Percentiles rank a stretch among this genome's conserved stretches.
Conservation (phyloP, 2,888 invertebrate species). For the Bembecia ichneumoniformis region DNA sequence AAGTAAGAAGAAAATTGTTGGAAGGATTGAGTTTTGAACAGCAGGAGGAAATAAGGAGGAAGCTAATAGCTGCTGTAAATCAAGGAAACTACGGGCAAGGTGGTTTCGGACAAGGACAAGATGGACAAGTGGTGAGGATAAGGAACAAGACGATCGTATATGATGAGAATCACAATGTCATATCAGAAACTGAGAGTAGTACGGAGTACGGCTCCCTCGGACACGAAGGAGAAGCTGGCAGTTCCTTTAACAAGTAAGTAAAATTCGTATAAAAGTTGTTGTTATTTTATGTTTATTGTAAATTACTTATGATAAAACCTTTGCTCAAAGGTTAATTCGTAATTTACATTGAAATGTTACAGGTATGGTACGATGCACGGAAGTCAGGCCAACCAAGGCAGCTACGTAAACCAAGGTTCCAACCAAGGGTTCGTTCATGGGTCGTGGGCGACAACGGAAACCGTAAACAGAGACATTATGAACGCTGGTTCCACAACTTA, state of each 20-base stretch:
- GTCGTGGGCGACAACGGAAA: constrained; percentile 61
- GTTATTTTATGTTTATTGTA: neutral
- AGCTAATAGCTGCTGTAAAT: constrained; percentile 3
- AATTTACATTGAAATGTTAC: neutral
- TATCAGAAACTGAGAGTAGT: constrained; percentile 62
- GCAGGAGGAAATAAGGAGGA: constrained; percentile 8
- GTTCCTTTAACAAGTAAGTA: constrained; percentile 58
- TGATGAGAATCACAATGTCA: constrained; percentile 55
- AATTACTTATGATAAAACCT: neutral
- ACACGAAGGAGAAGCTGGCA: constrained; percentile 58
- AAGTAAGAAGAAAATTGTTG: constrained; percentile 32
- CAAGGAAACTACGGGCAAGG: constrained; percentile 15
- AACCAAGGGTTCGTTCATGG: constrained; percentile 48
- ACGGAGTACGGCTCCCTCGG: constrained; percentile 62
- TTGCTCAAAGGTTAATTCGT: neutral
- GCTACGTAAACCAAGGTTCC: constrained; percentile 11
- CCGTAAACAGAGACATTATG: constrained; percentile 55
- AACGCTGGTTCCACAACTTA: constrained; percentile 53
- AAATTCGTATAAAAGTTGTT: too few species aligned
- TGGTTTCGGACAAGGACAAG: constrained; percentile 23
- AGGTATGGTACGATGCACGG: neutral
- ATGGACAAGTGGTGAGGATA: constrained; percentile 33
- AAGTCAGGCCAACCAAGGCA: constrained; percentile 1
- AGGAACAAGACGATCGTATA: constrained; percentile 48
- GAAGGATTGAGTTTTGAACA: constrained; percentile 9